Base-by-base conservation (phyloP, 2,797 vertebrate species). In the Neosilurus mollespiculum region DNA sequence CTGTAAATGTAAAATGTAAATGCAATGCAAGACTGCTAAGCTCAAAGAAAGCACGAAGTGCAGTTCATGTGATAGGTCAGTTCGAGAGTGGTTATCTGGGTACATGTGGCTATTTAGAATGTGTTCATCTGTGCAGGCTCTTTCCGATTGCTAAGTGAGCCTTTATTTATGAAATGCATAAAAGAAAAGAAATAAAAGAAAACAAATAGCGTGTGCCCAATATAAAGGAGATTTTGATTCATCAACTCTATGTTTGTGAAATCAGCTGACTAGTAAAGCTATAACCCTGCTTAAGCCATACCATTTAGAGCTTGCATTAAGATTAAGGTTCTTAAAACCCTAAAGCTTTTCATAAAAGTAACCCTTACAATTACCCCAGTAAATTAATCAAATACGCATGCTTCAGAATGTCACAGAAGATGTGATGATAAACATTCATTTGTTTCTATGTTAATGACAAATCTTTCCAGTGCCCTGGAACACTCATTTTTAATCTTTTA, bases 401-500 rank as follows among this genome's bases (percentile, higher is more conserved):
- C 12, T 62, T 78, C 20, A 24, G 37, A 78, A 64, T 65, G 43
- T 43, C 77, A 53, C 59, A 26, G 61, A 64, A 64, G n/a, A 78
- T 65, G 14, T 26, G n/a, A 24, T 1, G 76, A 78, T 53, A 79
- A 66, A 59, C 61, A 53, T 65, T 79, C 43, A 14, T 18, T 77
- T 30, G 77, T 53, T 65, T 78, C 59, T 20, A 51, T 12, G 77
- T 30, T 79, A 53, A 26, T 26, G 22, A 26, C 76, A 78, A 65
- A 30, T 53, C n/a, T 43, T 53, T 51, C 61, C 16, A 64, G 61
- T 53, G 37, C n/a, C 16, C 37, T 78, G 49, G 22, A 51, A 78
- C 43, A 78, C 43, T 78, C 62, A n/a, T 64, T 78, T 64, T 62
- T 30, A 43, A 77, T 78, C 43, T 79, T 79, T 53, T 20, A 79